Evolutionary conservation across 2,113 vertebrate species (phyloP).

Genomic region (Chaetodon auriga): DNA sequence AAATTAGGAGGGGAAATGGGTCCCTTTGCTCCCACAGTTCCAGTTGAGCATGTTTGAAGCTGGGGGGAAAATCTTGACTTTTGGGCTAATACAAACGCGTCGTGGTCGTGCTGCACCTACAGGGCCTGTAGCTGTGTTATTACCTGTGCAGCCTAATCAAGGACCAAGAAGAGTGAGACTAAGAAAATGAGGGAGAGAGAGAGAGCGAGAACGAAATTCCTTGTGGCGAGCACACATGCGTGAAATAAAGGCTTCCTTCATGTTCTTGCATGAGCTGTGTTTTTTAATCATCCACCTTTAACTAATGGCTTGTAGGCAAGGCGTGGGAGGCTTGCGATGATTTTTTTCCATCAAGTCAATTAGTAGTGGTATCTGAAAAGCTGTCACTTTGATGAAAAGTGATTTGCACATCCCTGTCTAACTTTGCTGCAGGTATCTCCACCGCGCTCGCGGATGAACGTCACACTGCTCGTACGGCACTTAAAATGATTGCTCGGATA

Average conservation of each 20-base stretch:
- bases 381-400: conserved; percentile 69
- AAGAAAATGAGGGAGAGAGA: conserved; percentile 8
- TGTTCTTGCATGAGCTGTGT: conserved; percentile 43
- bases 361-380: conserved; percentile 60
- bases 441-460: conserved; percentile 7
- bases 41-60: conserved; percentile 46
- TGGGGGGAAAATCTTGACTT: conserved; percentile 47
- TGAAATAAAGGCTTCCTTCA: conserved; percentile 53
- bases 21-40: conserved; percentile 41
- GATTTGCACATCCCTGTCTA: conserved; percentile 48
- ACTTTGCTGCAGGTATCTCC: conserved; percentile 74
- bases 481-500: conserved; percentile 54
- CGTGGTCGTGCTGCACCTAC: conserved; percentile 13
- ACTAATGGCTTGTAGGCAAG: conserved; percentile 65
- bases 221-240: conserved; percentile 35
- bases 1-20: conserved; percentile 55
- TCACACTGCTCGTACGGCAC: conserved; percentile 28
- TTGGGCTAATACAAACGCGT: conserved; percentile 38
- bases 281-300: conserved; percentile 69
- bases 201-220: conserved; percentile 25
- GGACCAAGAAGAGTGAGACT: conserved; percentile 2
- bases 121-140: conserved; percentile 35
- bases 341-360: conserved; percentile 76
- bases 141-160: conserved; percentile 29
- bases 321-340: conserved; percentile 58